A percentile compares a stretch with the other conserved stretches of the same genome.
Evolutionary conservation across 53 echinoderm and acorn worm species (phyloP).

Genomic region (Paelopatides confundens): DNA sequence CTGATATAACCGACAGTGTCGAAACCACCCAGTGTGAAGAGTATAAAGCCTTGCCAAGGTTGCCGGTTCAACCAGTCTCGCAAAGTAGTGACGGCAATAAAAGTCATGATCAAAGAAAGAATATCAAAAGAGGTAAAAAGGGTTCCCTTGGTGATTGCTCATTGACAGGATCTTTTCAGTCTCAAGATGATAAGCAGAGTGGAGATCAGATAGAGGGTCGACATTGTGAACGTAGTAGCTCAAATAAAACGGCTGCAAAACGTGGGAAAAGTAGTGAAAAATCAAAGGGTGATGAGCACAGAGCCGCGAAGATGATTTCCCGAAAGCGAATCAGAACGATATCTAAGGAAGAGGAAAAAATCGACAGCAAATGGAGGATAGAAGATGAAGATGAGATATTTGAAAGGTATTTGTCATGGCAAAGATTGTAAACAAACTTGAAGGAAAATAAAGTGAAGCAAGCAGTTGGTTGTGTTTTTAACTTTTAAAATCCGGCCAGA

Average conservation of each 20-base stretch:
- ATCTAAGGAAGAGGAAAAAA: not conserved
- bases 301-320: not conserved
- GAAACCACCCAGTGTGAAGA: not conserved
- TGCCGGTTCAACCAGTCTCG: not conserved
- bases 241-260: no score
- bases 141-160: not conserved
- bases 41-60: not conserved
- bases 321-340: not conserved
- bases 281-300: not conserved
- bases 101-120: not conserved
- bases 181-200: not conserved
- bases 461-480: not conserved
- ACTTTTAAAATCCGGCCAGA: not conserved
- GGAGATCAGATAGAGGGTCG: not conserved
- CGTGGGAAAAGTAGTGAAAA: not conserved
- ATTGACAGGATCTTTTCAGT: not conserved
- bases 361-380: not conserved
- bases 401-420: no score
- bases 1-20: not conserved
- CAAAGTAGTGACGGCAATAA: not conserved
- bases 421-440: no score
- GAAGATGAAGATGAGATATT: constrained; percentile 25
- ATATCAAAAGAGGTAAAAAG: not conserved
- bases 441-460: no score
- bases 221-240: no score